phyloP scores from a whole-genome alignment of 2,888 invertebrate species.

The Macrosiphum euphorbiae region DNA sequence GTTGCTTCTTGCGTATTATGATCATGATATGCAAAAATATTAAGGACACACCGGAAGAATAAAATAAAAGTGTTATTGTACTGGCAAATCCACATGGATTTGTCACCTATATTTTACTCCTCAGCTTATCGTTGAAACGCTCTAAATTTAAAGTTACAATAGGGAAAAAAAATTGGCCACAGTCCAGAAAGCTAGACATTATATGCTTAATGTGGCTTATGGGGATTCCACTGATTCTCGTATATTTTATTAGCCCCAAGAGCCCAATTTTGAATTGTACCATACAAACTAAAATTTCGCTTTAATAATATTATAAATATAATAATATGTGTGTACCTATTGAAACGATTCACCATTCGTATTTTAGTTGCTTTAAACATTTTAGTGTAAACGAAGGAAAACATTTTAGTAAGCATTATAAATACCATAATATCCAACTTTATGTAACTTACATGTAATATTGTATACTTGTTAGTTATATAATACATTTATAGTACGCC shows the following conservation, averaged over 20 bases:
- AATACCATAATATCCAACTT: not conserved
- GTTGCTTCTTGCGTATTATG: not conserved
- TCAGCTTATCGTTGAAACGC: slow-evolving; percentile 14
- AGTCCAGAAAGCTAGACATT: slow-evolving; percentile 18
- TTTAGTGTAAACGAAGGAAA: not conserved
- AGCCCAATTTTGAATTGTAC: slow-evolving; percentile 15
- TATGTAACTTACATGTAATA: not conserved
- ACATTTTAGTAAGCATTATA: not conserved
- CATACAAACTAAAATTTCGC: not conserved
- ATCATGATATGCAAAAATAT: not conserved
- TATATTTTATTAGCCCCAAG: slow-evolving; percentile 36
- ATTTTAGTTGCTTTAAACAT: not conserved
- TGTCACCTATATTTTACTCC: not conserved
- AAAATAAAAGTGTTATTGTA: not conserved
- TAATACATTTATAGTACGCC: not conserved
- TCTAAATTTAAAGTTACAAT: not conserved
- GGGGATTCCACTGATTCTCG: slow-evolving; percentile 34
- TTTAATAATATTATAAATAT: slow-evolving; percentile 12
- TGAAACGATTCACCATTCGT: not conserved
- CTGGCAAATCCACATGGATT: not conserved
- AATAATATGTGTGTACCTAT: not conserved
- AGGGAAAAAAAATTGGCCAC: slow-evolving; percentile 22
- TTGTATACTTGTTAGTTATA: too few species aligned
- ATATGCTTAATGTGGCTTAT: slow-evolving; percentile 46
- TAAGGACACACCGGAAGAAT: not conserved